A percentile compares a stretch with the other conserved stretches of the same genome.
These are phyloP conservation scores for Lagocephalus sceleratus DNA, from an alignment of 2,797 vertebrate species.

Conservation along the genomic window DNA sequence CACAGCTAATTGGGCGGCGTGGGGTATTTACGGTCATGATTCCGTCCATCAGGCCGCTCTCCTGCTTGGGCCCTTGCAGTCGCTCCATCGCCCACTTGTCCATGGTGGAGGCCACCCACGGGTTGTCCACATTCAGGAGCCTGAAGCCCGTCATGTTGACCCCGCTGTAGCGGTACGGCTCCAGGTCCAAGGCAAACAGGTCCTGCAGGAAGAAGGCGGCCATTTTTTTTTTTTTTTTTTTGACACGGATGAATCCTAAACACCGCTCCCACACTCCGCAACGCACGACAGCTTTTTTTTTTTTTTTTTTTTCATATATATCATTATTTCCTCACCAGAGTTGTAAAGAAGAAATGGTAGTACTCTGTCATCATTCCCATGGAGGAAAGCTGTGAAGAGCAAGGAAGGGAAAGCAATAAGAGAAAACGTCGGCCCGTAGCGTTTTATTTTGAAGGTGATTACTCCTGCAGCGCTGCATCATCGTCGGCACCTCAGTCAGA, in stretches of 20 bases:
- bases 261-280: not conserved
- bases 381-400: conserved; percentile 84
- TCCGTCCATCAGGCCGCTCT: conserved; percentile 86
- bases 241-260: not conserved
- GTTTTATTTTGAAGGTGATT: conserved; percentile 10
- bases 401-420: conserved; percentile 5
- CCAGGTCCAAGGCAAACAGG: conserved; percentile 91
- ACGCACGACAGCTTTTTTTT: not conserved
- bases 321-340: conserved; percentile 90
- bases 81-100: conserved; percentile 93
- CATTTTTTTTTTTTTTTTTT: too few species aligned
- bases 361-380: conserved; percentile 99
- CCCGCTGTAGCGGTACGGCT: conserved; percentile 92
- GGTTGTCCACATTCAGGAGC: conserved; percentile 85
- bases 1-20: not conserved
- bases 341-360: conserved; percentile 97
- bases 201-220: conserved; percentile 70
- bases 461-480: not conserved
- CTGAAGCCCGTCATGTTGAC: conserved; percentile 96
- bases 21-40: conserved; percentile 87
- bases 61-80: conserved; percentile 84
- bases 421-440: conserved; percentile 1
- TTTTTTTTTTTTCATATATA: too few species aligned
- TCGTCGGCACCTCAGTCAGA: too few species aligned
- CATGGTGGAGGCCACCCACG: conserved; percentile 81